Evolutionary conservation across 1,140 invertebrate species (phyloP).

Genomic region (Zaprionus capensis): DNA sequence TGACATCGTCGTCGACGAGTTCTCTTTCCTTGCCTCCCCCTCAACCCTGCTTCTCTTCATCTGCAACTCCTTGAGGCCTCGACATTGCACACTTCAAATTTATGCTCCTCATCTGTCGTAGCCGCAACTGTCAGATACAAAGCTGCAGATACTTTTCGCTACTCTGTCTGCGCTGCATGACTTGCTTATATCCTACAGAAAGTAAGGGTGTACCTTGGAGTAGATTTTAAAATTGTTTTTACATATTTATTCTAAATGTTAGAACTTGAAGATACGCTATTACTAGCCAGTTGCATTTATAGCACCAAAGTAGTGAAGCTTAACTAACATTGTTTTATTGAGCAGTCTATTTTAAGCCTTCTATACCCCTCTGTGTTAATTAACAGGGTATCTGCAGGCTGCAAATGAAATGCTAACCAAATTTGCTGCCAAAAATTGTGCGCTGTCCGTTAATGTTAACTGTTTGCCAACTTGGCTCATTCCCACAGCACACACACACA

Average conservation of each 20-base stretch:
- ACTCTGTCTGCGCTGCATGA: not conserved
- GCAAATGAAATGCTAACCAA: constrained; percentile 18
- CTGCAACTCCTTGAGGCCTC: not conserved
- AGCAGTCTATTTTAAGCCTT: not conserved
- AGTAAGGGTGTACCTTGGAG: not conserved
- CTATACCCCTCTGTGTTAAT: not conserved
- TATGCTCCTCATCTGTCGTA: constrained; percentile 12
- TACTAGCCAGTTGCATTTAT: not conserved
- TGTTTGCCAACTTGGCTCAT: constrained; percentile 20
- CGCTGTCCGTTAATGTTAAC: constrained; percentile 18
- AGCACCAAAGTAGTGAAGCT: not conserved
- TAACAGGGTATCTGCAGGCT: not conserved
- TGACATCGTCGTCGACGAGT: not conserved
- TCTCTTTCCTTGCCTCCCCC: not conserved
- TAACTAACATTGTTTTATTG: not conserved
- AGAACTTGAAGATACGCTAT: not conserved
- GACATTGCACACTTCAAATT: constrained; percentile 12
- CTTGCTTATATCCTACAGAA: not conserved
- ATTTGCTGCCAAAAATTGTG: constrained; percentile 27
- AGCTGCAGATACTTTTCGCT: constrained; percentile 4
- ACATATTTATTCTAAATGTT: not conserved
- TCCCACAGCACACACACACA: constrained; percentile 15
- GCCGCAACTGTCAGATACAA: constrained; percentile 5
- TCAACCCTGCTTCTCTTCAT: not conserved
- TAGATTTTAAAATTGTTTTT: not conserved